Base-by-base conservation (phyloP, 2,797 vertebrate genomes). In the Clangula hyemalis region DNA sequence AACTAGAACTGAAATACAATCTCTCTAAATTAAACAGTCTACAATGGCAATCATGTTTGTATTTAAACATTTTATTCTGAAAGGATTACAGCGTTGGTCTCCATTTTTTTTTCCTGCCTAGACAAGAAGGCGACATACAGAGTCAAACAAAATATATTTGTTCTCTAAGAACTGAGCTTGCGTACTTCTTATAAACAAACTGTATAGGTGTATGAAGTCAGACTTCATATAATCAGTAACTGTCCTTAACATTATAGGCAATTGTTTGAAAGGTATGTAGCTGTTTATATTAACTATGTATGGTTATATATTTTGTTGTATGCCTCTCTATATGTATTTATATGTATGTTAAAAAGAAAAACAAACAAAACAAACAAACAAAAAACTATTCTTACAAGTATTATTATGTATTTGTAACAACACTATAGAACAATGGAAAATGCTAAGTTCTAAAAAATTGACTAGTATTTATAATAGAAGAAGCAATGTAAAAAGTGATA, bases 31-130 rank as follows among this genome's bases (percentile, higher is more conserved):
- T 98, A 98, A 98, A 98, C 98, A 98, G 97, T 97, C 95, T 98
- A 98, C 98, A 98, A 97, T 98, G 97, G 95, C 97, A 94, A 98
- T 98, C 98, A 97, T 98, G 98, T 99, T 98, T 99, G 98, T 98
- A 98, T 99, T 98, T 98, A 98, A 99, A 98, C 98, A 98, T 99
- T 98, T 98, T 99, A 98, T 98, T 99, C 98, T 98, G 97, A 98
- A 98, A 98, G 98, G 98, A 98, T 98, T 98, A 98, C 98, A 98
- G 98, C 97, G 97, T 96, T 91, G 94, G 98, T 98, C 98, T 98
- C 98, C 97, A 95, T 97, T 98, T 98, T 98, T 47, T 98, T 98
- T 93, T 28, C 56, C 95, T 95, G 95, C 98, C 98, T 98, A 99
- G 98, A 99, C 98, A 98, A 98, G 98, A 98, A 98, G 98, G 98